phyloP scores from a whole-genome alignment of 35 echinoderm and acorn worm genomes.

The Patiria miniata region DNA sequence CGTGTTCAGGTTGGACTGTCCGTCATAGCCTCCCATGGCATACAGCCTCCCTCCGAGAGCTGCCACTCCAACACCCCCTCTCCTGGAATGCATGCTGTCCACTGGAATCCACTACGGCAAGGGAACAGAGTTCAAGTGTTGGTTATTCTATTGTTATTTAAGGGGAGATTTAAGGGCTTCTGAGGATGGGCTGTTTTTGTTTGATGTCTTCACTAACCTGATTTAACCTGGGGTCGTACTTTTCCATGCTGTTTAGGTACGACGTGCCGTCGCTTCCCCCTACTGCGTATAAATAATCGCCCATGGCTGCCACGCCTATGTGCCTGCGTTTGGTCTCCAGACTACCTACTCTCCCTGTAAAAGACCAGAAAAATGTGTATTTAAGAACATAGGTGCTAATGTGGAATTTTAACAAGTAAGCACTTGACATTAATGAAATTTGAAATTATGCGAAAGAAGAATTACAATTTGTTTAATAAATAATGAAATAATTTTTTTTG shows the following conservation, averaged over 20 bases:
- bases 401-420: too few species aligned
- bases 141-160: too few species aligned
- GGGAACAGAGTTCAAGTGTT: not conserved
- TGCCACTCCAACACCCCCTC: constrained; percentile 72
- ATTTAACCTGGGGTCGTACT: constrained; percentile 70
- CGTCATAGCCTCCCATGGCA: constrained; percentile 79
- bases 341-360: constrained; percentile 60
- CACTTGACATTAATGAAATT: too few species aligned
- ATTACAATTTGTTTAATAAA: not conserved
- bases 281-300: constrained; percentile 56
- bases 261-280: constrained; percentile 71
- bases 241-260: constrained; percentile 66
- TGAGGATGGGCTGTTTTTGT: too few species aligned
- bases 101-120: constrained; percentile 63
- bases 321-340: constrained; percentile 62
- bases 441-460: too few species aligned
- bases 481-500: not conserved
- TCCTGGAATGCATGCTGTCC: constrained; percentile 55
- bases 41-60: constrained; percentile 69
- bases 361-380: not conserved
- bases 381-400: too few species aligned
- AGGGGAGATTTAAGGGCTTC: too few species aligned
- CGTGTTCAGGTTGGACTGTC: constrained; percentile 74
- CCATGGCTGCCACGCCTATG: constrained; percentile 52
- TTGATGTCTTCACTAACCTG: constrained; percentile 21